A percentile compares a stretch with the other conserved stretches of the same genome.
These are phyloP conservation scores for Enteromius radiatus DNA, from an alignment of 2,797 vertebrate species.

Conservation along the genomic window DNA sequence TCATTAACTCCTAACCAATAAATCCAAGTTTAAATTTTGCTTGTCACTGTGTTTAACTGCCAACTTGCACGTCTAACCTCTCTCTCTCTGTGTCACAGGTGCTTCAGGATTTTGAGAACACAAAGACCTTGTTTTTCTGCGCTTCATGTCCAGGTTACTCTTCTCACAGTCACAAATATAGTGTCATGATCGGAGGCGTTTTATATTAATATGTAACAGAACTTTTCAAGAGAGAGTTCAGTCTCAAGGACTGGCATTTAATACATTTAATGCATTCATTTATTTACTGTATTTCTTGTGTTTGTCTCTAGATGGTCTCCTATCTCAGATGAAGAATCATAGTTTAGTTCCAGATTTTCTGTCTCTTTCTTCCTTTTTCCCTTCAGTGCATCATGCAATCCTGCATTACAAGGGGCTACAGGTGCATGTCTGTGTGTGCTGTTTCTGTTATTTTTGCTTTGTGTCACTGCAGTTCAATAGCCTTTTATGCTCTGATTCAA, in stretches of 20 bases:
- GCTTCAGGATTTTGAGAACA: constrained; percentile 78
- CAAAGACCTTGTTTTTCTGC: constrained; percentile 78
- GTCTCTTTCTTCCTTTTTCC: constrained; percentile 79
- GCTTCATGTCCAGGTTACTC: constrained; percentile 77
- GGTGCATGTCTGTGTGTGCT: constrained; percentile 24
- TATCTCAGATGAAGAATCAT: constrained; percentile 79
- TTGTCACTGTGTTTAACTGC: constrained; percentile 29
- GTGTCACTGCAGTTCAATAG: constrained; percentile 21
- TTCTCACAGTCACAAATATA: neutral
- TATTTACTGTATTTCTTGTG: neutral
- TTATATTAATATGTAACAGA: neutral
- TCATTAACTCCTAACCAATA: constrained; percentile 18
- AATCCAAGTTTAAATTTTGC: neutral
- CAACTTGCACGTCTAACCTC: constrained; percentile 11
- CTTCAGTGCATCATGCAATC: constrained; percentile 80
- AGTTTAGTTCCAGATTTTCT: constrained; percentile 77
- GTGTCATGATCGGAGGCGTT: neutral
- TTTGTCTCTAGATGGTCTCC: constrained; percentile 57
- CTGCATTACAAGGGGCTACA: constrained; percentile 53
- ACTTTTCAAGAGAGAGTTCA: neutral
- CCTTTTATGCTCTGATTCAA: constrained; percentile 40
- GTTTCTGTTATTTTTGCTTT: neutral
- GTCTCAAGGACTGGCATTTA: neutral
- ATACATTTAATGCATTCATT: neutral
- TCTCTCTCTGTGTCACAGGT: constrained; percentile 73